A percentile compares a stretch with the other conserved stretches of the same genome.
Conservation (phyloP, 1,140 invertebrate genomes). For the Sminthurides bifidus region DNA sequence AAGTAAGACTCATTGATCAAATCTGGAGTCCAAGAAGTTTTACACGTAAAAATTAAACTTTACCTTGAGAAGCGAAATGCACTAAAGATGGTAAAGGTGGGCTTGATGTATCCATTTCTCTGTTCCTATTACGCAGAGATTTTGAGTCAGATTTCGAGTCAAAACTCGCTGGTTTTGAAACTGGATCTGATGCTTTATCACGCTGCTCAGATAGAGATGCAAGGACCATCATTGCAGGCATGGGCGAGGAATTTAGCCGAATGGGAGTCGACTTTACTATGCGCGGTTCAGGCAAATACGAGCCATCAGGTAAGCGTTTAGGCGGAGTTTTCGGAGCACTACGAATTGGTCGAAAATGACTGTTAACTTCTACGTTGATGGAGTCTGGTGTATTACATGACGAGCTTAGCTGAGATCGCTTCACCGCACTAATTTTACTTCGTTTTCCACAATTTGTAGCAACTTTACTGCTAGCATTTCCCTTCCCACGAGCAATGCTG, state of each 20-base stretch:
- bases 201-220: neutral
- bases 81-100: neutral
- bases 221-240: neutral
- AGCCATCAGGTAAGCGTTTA: slow-evolving; percentile 12
- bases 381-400: slow-evolving; percentile 15
- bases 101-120: neutral
- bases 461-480: no score
- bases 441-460: no score
- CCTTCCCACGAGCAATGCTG: neutral
- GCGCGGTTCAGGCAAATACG: slow-evolving; percentile 15
- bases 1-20: neutral
- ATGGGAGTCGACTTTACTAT: slow-evolving; percentile 15
- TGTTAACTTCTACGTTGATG: slow-evolving; percentile 17
- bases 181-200: neutral
- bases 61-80: no score
- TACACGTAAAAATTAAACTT: no score
- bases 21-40: no score
- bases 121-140: neutral
- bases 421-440: no score
- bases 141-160: neutral
- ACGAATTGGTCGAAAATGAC: slow-evolving; percentile 20
- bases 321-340: slow-evolving; percentile 20
- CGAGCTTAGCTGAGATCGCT: no score
- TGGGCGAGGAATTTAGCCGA: neutral
- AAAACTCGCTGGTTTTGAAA: no score